These are phyloP conservation scores for Lasiurus cinereus DNA, from an alignment of 2,113 vertebrate species.

Conservation along the genomic window DNA sequence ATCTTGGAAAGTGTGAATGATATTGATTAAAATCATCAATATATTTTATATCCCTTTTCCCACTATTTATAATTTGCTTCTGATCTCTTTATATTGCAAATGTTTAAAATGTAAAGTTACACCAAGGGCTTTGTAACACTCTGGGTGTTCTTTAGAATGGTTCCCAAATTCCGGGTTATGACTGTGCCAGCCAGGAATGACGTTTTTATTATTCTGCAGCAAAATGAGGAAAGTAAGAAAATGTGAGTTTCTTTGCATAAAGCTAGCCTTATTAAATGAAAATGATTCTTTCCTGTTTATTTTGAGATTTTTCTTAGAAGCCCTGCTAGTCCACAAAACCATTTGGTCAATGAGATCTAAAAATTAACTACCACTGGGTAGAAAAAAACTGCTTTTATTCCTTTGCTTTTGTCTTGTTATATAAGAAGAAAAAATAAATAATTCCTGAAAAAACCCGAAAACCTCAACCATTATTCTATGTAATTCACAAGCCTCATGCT, in stretches of 20 bases:
- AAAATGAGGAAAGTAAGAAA: slow-evolving; percentile 49
- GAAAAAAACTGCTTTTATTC: slow-evolving; percentile 43
- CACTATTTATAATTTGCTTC: slow-evolving; percentile 36
- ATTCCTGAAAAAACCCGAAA: not conserved
- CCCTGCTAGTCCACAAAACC: not conserved
- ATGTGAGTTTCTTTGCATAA: not conserved
- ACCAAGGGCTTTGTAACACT: not conserved
- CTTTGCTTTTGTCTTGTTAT: slow-evolving; percentile 56
- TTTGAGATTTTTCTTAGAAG: slow-evolving; percentile 46
- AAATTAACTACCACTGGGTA: not conserved
- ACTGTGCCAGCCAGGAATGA: not conserved
- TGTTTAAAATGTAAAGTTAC: slow-evolving; percentile 34
- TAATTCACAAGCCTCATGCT: not conserved
- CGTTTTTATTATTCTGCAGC: not conserved
- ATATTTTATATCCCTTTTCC: not conserved
- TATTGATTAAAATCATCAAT: not conserved
- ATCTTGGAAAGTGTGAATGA: slow-evolving; percentile 50
- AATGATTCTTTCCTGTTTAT: not conserved
- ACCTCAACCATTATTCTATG: not conserved
- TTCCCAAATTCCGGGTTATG: not conserved
- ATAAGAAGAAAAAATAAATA: slow-evolving; percentile 24
- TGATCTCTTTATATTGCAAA: slow-evolving; percentile 26
- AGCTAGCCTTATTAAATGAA: slow-evolving; percentile 16
- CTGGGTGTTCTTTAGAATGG: not conserved
- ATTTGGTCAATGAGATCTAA: slow-evolving; percentile 19